Percentiles rank a stretch among this genome's conserved stretches.
Evolutionary conservation across 92 coral and sea anemone genomes (phyloP).

Genomic region (Epizoanthus scotinus): DNA sequence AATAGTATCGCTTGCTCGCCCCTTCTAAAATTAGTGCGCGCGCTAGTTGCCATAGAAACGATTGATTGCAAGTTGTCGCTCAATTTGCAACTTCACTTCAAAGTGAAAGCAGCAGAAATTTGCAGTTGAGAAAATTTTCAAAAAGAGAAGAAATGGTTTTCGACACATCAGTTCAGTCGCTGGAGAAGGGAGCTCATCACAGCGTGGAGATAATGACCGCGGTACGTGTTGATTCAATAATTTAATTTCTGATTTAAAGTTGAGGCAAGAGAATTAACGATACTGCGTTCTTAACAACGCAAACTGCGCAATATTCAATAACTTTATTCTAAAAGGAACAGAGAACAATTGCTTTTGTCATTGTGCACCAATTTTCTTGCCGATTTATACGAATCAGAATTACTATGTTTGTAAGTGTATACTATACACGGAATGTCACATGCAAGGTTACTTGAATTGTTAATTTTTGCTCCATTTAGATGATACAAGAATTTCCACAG

Average conservation of each 20-base stretch:
- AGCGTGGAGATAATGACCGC: not conserved
- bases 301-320: no score
- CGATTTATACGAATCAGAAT: no score
- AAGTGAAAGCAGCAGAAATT: not conserved
- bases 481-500: no score
- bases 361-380: no score
- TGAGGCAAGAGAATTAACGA: not conserved
- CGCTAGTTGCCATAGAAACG: not conserved
- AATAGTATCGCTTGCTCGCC: not conserved
- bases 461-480: no score
- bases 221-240: not conserved
- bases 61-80: not conserved
- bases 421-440: no score
- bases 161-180: not conserved
- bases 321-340: no score
- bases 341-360: no score
- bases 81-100: not conserved
- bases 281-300: not conserved
- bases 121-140: not conserved
- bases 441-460: no score
- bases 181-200: not conserved
- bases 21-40: not conserved
- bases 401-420: no score
- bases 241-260: not conserved
- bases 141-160: not conserved